A percentile compares a stretch with the other conserved stretches of the same genome.
These are phyloP conservation scores for Bellardia pandia DNA, from an alignment of 2,888 invertebrate species.

Conservation along the genomic window DNA sequence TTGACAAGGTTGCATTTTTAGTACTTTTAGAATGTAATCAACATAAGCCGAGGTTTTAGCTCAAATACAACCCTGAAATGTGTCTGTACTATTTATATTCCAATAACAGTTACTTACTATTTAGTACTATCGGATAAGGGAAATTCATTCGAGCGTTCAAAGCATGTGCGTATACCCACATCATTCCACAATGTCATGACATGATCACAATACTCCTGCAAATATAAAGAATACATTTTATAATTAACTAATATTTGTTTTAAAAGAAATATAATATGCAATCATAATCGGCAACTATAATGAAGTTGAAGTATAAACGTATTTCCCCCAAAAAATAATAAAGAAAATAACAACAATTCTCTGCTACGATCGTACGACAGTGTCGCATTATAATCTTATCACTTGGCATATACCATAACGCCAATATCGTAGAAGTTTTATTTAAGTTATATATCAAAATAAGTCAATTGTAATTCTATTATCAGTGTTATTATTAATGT, in stretches of 20 bases:
- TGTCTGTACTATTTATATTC: neutral
- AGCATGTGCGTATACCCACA: conserved; percentile 88
- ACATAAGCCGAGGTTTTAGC: no score
- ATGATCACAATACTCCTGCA: conserved; percentile 89
- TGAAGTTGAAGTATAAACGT: neutral
- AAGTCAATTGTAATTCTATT: conserved; percentile 16
- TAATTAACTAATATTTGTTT: conserved; percentile 9
- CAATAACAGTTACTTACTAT: conserved; percentile 87
- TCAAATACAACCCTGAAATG: no score
- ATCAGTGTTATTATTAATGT: neutral
- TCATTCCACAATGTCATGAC: conserved; percentile 89
- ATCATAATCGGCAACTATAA: neutral
- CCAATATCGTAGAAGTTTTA: conserved; percentile 28
- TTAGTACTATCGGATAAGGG: conserved; percentile 92
- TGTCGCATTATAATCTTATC: conserved; percentile 56
- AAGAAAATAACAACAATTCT: neutral
- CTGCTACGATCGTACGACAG: neutral
- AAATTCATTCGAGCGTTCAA: conserved; percentile 89
- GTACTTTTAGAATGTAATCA: no score
- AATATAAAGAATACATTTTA: neutral
- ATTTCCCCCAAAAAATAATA: conserved; percentile 3
- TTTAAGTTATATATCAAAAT: conserved; percentile 31
- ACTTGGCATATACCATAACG: conserved; percentile 8
- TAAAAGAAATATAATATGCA: conserved; percentile 7
- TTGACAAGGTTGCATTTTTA: no score